Conservation (phyloP, 2,888 invertebrate species). For the Disparrhopalites patrizii region DNA sequence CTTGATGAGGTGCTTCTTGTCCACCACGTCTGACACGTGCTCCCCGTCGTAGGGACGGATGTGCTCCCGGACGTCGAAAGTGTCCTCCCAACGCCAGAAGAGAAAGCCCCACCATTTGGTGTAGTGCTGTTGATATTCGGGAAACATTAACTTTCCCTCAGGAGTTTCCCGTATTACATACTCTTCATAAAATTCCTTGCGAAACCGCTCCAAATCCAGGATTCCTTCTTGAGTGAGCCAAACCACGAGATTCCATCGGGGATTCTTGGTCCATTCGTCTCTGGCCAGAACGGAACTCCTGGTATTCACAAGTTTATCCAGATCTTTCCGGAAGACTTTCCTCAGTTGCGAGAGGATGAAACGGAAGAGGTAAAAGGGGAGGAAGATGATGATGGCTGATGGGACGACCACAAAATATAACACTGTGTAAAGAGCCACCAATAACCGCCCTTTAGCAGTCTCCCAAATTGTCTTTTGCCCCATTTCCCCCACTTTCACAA, state of each 20-base stretch:
- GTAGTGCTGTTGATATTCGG: slow-evolving; percentile 36
- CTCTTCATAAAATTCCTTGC: slow-evolving; percentile 24
- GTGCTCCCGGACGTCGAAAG: slow-evolving; percentile 31
- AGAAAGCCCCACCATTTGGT: slow-evolving; percentile 33
- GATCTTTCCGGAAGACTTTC: slow-evolving; percentile 28
- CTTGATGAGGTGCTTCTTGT: slow-evolving; percentile 21
- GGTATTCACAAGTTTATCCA: slow-evolving; percentile 27
- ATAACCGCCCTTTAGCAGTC: background rate
- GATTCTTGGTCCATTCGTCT: slow-evolving; percentile 25
- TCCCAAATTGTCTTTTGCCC: background rate
- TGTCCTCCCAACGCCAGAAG: slow-evolving; percentile 34
- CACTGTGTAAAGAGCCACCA: slow-evolving; percentile 13
- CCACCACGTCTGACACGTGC: background rate
- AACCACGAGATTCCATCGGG: slow-evolving; percentile 32
- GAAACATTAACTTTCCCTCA: slow-evolving; percentile 22
- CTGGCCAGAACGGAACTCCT: slow-evolving; percentile 30
- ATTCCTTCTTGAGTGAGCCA: slow-evolving; percentile 34
- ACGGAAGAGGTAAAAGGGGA: slow-evolving; percentile 32
- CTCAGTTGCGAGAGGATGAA: slow-evolving; percentile 13
- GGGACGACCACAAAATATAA: slow-evolving; percentile 28
- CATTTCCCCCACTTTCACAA: too few species aligned
- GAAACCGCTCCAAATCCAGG: slow-evolving; percentile 27
- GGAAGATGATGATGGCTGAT: background rate
- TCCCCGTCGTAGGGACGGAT: slow-evolving; percentile 31
- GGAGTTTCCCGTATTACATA: slow-evolving; percentile 7